Evolutionary conservation across 2,888 invertebrate genomes (phyloP), one percentile per base, ranked within the genome.

Genomic region (Drosophila seclusa): DNA sequence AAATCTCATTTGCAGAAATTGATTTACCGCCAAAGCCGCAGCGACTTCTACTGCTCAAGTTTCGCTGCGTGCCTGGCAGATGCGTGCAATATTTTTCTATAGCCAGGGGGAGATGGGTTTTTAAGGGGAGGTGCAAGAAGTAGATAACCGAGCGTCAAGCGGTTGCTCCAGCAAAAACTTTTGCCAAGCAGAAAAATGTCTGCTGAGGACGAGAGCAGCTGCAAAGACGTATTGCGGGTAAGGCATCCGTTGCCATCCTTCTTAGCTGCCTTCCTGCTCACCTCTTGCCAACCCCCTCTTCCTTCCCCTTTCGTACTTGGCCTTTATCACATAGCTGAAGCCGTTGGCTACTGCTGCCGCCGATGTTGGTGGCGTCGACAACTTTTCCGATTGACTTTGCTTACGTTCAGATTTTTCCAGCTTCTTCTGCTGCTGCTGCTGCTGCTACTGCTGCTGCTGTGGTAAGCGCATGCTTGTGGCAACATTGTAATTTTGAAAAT

Each of bases 1-100:
- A 93, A 93, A 91, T 90, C 90, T 90, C 90, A 87, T 91, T 91
- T 85, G 82, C 81, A 91, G 89, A 90, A 92, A 91, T 92, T 92
- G 91, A 92, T 90, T 92, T 91, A 86, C 92, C 91, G 83, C 91
- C 90, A 81, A 77, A 83, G 76, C 87, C 89, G 76, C 91, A 86
- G 78, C 78, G 75, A 76, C 83, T 70, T 45, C 45, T 50, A 13
- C 62, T 52, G 40, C 59, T 49, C 48, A 70, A 82, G 48, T 62
- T 73, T 45, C 45, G 68, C 67, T 73, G 68, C 70, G 55, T 72
- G 68, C 54, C 79, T 64, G 67, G 67, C 63, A 84, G 84, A 82
- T 83, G 85, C 87, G 86, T 85, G 83, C 90, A 89, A 89, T 85
- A 86, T 88, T 80, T 83, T 81, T 83, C 66, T 70, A 62, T 63